Conservation (phyloP, 2,888 invertebrate genomes). For the Gandaritis pyraliata region DNA sequence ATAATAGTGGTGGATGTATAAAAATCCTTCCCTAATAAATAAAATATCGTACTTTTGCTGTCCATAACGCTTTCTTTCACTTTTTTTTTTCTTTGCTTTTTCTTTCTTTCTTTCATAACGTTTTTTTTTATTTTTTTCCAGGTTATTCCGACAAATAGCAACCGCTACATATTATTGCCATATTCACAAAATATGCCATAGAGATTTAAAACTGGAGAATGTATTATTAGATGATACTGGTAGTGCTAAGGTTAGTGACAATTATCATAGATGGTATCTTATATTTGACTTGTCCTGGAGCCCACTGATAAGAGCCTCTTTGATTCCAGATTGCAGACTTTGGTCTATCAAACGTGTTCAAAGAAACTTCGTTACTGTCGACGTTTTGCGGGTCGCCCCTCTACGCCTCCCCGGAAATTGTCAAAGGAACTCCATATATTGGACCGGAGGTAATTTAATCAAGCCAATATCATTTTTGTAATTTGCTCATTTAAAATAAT, state of each 20-base stretch:
- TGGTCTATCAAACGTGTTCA: slow-evolving; percentile 98
- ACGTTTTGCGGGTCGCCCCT: slow-evolving; percentile 98
- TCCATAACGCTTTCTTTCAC: not conserved
- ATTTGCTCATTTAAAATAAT: no score
- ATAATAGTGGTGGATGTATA: not conserved
- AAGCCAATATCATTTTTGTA: no score
- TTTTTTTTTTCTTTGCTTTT: no score
- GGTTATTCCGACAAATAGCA: slow-evolving; percentile 98
- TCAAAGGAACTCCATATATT: slow-evolving; percentile 97
- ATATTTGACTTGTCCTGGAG: no score
- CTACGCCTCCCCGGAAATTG: slow-evolving; percentile 99
- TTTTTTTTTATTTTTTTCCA: slow-evolving; percentile 55
- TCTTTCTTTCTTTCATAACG: not conserved
- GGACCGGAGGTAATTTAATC: slow-evolving; percentile 92
- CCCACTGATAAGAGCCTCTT: slow-evolving; percentile 11
- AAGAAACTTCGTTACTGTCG: slow-evolving; percentile 92
- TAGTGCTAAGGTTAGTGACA: slow-evolving; percentile 92
- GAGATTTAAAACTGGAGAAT: slow-evolving; percentile 98
- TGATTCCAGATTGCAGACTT: slow-evolving; percentile 96
- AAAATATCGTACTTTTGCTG: not conserved
- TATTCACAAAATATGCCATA: slow-evolving; percentile 98
- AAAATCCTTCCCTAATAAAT: not conserved
- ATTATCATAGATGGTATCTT: not conserved
- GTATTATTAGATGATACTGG: slow-evolving; percentile 96
- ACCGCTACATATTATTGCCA: slow-evolving; percentile 99